These are phyloP conservation scores for Corapipo altera DNA, from an alignment of 2,113 vertebrate species.

Conservation along the genomic window DNA sequence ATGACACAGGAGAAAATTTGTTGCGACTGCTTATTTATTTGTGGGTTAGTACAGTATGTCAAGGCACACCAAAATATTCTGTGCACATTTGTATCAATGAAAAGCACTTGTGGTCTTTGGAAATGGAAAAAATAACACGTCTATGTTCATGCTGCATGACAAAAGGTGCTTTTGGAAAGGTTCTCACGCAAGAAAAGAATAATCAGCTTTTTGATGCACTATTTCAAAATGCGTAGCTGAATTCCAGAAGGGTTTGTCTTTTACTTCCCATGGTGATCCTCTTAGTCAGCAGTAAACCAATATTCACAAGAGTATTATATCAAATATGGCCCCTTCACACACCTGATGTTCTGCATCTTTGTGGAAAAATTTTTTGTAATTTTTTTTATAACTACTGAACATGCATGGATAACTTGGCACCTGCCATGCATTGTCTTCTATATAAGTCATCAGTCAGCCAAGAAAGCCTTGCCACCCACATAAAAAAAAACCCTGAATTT, in stretches of 20 bases:
- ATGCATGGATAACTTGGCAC: background rate
- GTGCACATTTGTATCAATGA: background rate
- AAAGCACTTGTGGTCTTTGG: background rate
- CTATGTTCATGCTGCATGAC: background rate
- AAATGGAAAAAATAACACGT: background rate
- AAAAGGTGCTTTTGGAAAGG: background rate
- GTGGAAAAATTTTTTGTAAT: background rate
- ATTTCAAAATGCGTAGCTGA: background rate
- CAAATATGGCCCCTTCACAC: background rate
- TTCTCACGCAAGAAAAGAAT: background rate
- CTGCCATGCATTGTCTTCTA: background rate
- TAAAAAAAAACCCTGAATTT: background rate
- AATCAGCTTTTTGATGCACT: background rate
- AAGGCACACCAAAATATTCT: conserved; percentile 27
- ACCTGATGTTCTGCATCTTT: background rate
- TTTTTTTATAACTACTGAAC: background rate
- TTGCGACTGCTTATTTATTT: conserved; percentile 46
- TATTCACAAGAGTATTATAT: background rate
- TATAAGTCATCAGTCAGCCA: background rate
- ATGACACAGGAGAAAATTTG: conserved; percentile 18
- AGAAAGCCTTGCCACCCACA: background rate
- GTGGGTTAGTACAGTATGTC: conserved; percentile 1
- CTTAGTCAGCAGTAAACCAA: background rate
- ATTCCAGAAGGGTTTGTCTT: background rate
- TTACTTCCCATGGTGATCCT: background rate